phyloP scores from a whole-genome alignment of 2,888 invertebrate species.

The Morinoia aosen region DNA sequence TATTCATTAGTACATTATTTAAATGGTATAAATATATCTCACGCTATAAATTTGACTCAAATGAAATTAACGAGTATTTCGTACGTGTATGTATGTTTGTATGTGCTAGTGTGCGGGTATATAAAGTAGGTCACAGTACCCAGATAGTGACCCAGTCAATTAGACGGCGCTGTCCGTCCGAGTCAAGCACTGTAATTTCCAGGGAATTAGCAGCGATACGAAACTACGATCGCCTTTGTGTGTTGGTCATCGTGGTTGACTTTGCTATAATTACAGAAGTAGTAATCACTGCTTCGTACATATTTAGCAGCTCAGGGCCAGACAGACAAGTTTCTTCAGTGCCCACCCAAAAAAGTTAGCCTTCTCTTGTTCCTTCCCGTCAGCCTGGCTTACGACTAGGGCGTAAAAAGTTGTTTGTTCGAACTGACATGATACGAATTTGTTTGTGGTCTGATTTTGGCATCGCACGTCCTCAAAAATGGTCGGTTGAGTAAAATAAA shows the following conservation, averaged over 20 bases:
- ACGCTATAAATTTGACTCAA: too few species aligned
- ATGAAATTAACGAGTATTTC: too few species aligned
- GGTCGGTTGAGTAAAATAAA: background rate
- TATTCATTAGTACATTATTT: too few species aligned
- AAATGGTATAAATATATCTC: too few species aligned
- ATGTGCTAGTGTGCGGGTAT: too few species aligned
- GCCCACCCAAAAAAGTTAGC: background rate
- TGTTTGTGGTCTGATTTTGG: background rate
- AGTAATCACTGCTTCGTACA: conserved; percentile 2
- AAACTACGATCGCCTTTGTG: background rate
- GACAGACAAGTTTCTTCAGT: background rate
- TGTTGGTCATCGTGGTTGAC: background rate
- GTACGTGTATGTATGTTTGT: too few species aligned
- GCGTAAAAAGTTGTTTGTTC: background rate
- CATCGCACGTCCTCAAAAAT: background rate
- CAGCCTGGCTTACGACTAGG: background rate
- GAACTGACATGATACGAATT: background rate
- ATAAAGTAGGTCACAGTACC: background rate
- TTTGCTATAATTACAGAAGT: conserved; percentile 3
- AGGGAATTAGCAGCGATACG: background rate
- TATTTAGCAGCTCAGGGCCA: background rate
- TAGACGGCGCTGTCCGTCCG: background rate
- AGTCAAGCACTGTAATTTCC: background rate
- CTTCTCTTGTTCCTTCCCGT: background rate
- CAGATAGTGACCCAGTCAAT: background rate